Conservation (phyloP, 2,888 invertebrate species). For the Bembecia ichneumoniformis region DNA sequence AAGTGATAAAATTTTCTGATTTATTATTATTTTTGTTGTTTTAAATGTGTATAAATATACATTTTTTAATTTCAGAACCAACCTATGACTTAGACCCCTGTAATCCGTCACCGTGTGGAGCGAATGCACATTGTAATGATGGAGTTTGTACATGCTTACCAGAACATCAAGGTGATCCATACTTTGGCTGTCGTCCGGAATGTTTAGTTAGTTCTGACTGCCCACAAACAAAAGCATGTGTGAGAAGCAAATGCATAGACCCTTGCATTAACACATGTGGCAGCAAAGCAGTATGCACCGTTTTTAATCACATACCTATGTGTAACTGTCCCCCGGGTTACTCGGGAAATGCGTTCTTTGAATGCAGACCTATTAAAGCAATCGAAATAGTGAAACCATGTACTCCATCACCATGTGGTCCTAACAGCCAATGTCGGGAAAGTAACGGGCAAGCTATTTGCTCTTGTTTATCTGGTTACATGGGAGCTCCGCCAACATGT, state of each 20-base stretch:
- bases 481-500: constrained; percentile 80
- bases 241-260: constrained; percentile 81
- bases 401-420: constrained; percentile 79
- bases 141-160: constrained; percentile 80
- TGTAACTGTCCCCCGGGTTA: constrained; percentile 74
- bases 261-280: constrained; percentile 87
- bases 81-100: constrained; percentile 68
- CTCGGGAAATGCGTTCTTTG: constrained; percentile 79
- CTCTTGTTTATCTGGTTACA: constrained; percentile 76
- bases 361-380: constrained; percentile 64
- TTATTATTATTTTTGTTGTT: background rate
- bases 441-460: constrained; percentile 79
- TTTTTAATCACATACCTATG: constrained; percentile 75
- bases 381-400: constrained; percentile 71
- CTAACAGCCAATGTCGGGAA: constrained; percentile 79
- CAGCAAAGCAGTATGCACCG: constrained; percentile 78
- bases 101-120: constrained; percentile 77
- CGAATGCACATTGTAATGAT: constrained; percentile 79
- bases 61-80: constrained; percentile 27
- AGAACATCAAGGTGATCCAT: constrained; percentile 85
- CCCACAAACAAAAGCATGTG: constrained; percentile 77
- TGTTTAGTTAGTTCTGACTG: constrained; percentile 84
- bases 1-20: constrained; percentile 11
- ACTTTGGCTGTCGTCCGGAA: constrained; percentile 84
- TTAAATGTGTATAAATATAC: constrained; percentile 1